Evolutionary conservation across 2,888 invertebrate species (phyloP), one percentile per base, ranked within the genome.

Genomic region (Temnothorax rugatulus): DNA sequence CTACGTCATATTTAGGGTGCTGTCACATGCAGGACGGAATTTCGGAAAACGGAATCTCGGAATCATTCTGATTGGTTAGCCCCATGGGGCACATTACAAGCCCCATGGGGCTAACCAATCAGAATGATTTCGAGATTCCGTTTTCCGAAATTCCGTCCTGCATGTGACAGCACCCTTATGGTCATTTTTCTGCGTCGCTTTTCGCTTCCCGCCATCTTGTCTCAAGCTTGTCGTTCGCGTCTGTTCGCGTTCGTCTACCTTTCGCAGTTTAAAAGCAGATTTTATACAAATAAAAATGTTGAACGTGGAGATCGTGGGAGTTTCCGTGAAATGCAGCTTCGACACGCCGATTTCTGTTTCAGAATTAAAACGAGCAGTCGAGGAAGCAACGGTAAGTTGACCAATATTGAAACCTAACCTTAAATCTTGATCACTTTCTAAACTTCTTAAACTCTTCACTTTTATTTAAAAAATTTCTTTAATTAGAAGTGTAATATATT

Each of bases 331-430:
- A 76, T 83, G 81, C 11, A 77, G 88, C 34, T 75, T 87, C 2
- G 61, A 87, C 13, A 21, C 8, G 7, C 59, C 84, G 9, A 25
- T 89, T 5, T 83, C 82, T 57, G 57, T 87, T 13, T 5, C 41
- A 11, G 82, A 91, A 64, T 75, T 92, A 44, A 83, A 84, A 47
- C 50, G 61, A 13, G 61, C 50, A 41, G 63, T 93, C 5, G 75
- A 86, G 59, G 73, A 86, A 50, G 69, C 85, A 25, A 90, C 84
- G n/a, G 92, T 93, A 84, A 89, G 88, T 25, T n/a, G 5, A 50
- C 7, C n/a, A n/a, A 69, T 54, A 15, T 13, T n/a, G n/a, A n/a
- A 4, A 52, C 13, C 9, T 90, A 86, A 92, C 84, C 84, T 86
- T 47, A 66, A 69, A 4, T 61, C 29, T 50, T 5, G 47, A 52